These are phyloP conservation scores for Druceiella hillmani DNA, from an alignment of 2,888 invertebrate genomes.

Conservation along the genomic window DNA sequence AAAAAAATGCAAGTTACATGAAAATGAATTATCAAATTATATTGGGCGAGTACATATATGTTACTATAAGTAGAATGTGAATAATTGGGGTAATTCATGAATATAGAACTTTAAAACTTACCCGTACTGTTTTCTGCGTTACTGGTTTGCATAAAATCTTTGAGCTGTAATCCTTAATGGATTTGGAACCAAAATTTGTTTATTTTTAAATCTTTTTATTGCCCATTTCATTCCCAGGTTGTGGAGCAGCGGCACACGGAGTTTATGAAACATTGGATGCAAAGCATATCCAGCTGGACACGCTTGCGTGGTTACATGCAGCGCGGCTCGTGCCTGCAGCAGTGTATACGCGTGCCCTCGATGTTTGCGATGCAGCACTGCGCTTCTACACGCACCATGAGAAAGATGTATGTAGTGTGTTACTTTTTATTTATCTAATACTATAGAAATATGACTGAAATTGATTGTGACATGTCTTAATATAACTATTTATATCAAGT, in stretches of 20 bases:
- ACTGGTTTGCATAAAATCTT: constrained; percentile 6
- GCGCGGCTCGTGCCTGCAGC: constrained; percentile 70
- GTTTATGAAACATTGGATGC: constrained; percentile 77
- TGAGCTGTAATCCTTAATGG: background rate
- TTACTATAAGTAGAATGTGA: no score
- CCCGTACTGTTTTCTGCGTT: no score
- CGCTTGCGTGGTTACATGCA: constrained; percentile 80
- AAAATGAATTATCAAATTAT: no score
- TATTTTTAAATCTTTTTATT: constrained; percentile 7
- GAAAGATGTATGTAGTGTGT: constrained; percentile 66
- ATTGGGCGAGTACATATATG: no score
- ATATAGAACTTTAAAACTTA: no score
- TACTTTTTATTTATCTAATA: no score
- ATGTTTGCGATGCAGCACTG: constrained; percentile 67
- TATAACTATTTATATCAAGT: no score
- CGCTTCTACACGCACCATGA: constrained; percentile 85
- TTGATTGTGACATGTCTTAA: no score
- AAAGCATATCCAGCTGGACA: constrained; percentile 91
- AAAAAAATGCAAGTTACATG: no score
- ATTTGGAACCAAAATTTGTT: background rate
- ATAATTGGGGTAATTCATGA: no score
- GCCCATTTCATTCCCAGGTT: constrained; percentile 49
- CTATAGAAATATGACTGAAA: no score
- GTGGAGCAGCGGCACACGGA: constrained; percentile 65
- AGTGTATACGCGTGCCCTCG: constrained; percentile 62